A percentile compares a stretch with the other conserved stretches of the same genome.
phyloP scores from a whole-genome alignment of 2,113 vertebrate species.

The Sisor rabdophorus region DNA sequence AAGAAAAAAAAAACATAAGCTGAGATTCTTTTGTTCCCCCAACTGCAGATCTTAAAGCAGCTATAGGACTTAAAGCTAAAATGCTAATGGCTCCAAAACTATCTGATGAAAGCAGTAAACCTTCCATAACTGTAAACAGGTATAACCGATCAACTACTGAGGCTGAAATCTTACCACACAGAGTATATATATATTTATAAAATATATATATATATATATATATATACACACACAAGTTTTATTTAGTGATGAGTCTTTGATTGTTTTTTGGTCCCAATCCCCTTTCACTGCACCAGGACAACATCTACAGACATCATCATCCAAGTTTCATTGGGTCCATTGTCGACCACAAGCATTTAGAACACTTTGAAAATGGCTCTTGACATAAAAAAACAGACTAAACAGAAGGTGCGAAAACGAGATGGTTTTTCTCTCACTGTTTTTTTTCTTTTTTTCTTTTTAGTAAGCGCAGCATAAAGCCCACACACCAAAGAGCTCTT shows the following conservation, averaged over 20 bases:
- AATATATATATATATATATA: not conserved
- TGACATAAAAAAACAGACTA: slow-evolving; percentile 12
- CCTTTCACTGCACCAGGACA: not conserved
- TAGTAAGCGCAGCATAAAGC: slow-evolving; percentile 13
- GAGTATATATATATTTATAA: not conserved
- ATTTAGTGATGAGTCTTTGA: not conserved
- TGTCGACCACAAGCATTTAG: not conserved
- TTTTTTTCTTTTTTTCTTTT: slow-evolving; percentile 22
- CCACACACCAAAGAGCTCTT: slow-evolving; percentile 26
- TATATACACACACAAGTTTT: no score
- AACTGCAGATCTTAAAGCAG: slow-evolving; percentile 10
- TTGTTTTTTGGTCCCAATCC: slow-evolving; percentile 1
- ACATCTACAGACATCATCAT: not conserved
- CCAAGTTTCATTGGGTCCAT: not conserved
- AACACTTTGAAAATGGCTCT: slow-evolving; percentile 12
- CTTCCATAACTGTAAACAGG: slow-evolving; percentile 20
- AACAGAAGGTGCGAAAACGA: slow-evolving; percentile 21
- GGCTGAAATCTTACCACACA: not conserved
- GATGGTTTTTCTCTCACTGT: slow-evolving; percentile 7
- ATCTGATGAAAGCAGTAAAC: slow-evolving; percentile 36
- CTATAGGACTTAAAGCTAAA: slow-evolving; percentile 1
- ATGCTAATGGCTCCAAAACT: slow-evolving; percentile 1
- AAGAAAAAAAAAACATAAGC: slow-evolving; percentile 5
- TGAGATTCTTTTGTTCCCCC: slow-evolving; percentile 1
- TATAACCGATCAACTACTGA: slow-evolving; percentile 12